Conservation (phyloP, 2,888 invertebrate genomes). For the Cremastinae sp. region DNA sequence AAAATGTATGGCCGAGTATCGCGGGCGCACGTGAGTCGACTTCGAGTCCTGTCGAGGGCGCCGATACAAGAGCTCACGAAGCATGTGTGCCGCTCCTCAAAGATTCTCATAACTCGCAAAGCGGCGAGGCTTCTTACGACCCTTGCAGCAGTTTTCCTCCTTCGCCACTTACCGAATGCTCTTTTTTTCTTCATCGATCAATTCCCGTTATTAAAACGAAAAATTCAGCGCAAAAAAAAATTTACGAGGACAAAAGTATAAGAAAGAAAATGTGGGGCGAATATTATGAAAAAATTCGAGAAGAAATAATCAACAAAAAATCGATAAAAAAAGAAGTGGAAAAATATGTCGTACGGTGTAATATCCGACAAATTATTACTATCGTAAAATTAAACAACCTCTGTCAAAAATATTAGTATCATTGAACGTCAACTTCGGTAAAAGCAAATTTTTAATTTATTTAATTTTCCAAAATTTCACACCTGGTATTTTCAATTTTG, state of each 20-base stretch:
- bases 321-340: too few relatives aligned
- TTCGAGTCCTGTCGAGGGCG: conserved; percentile 41
- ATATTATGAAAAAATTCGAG: not conserved
- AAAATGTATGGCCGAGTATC: conserved; percentile 76
- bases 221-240: conserved; percentile 1
- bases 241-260: not conserved
- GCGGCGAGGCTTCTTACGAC: conserved; percentile 41
- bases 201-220: conserved; percentile 14
- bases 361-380: too few relatives aligned
- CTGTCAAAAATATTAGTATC: too few relatives aligned
- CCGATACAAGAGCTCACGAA: conserved; percentile 58
- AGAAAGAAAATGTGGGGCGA: too few relatives aligned
- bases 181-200: conserved; percentile 27
- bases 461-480: too few relatives aligned
- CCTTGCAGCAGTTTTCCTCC: conserved; percentile 21
- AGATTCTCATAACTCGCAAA: conserved; percentile 76
- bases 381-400: too few relatives aligned
- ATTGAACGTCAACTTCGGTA: too few relatives aligned
- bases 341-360: too few relatives aligned
- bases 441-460: too few relatives aligned
- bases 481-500: too few relatives aligned
- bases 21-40: conserved; percentile 60
- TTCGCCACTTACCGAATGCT: conserved; percentile 12
- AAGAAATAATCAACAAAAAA: too few relatives aligned
- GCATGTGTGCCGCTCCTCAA: conserved; percentile 63